phyloP scores from a whole-genome alignment of 2,797 vertebrate genomes.

The Pogonophryne albipinna region DNA sequence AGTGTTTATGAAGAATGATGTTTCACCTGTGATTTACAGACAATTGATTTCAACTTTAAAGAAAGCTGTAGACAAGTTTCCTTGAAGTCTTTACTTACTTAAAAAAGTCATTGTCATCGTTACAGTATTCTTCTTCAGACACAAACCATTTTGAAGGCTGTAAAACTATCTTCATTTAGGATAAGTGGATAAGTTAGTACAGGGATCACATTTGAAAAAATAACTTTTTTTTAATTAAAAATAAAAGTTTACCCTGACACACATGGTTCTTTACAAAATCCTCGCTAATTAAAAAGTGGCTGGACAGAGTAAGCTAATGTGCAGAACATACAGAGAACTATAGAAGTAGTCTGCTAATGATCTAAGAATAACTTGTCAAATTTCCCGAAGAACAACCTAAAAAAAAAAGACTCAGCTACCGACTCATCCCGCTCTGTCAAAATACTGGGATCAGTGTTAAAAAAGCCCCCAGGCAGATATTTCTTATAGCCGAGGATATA shows the following conservation, averaged over 20 bases:
- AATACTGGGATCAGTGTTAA: conserved; percentile 43
- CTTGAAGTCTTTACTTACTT: background rate
- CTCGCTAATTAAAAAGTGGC: conserved; percentile 7
- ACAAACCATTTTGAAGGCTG: no score
- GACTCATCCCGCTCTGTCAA: conserved; percentile 31
- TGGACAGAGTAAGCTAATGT: conserved; percentile 16
- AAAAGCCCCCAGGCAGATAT: conserved; percentile 55
- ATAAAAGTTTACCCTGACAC: background rate
- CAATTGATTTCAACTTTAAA: background rate
- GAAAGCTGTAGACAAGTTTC: background rate
- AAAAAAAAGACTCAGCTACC: conserved; percentile 14
- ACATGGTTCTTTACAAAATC: background rate
- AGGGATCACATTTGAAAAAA: background rate
- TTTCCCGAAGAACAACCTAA: conserved; percentile 11
- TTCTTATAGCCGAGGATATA: conserved; percentile 50
- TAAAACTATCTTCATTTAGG: no score
- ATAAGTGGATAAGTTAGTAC: no score
- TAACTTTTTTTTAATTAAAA: background rate
- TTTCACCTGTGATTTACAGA: no score
- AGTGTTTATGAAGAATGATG: background rate
- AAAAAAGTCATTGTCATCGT: background rate
- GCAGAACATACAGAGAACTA: conserved; percentile 16
- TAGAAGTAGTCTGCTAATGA: conserved; percentile 22
- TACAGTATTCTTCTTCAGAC: no score
- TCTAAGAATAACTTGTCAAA: conserved; percentile 40